Evolutionary conservation across 1,140 invertebrate species (phyloP).

Genomic region (Magallana gigas): DNA sequence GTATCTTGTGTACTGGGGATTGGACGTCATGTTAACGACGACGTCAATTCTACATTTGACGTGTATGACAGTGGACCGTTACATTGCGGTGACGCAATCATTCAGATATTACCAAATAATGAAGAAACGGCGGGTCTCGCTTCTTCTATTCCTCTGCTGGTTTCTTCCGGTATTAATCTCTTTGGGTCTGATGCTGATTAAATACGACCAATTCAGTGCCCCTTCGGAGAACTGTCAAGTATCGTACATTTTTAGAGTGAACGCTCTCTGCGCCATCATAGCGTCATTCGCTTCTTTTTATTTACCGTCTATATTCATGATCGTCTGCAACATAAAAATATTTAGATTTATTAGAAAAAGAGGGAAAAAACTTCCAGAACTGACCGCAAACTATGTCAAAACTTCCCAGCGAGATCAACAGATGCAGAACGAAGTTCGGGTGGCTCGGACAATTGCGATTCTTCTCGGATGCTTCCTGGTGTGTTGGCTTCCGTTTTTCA

Average conservation of each 20-base stretch:
- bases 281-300: constrained; percentile 97
- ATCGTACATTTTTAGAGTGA: constrained; percentile 48
- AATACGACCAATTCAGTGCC: constrained; percentile 31
- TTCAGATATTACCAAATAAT: constrained; percentile 98
- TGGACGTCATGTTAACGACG: constrained; percentile 98
- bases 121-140: constrained; percentile 86
- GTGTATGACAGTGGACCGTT: constrained; percentile 97
- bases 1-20: constrained; percentile 98
- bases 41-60: constrained; percentile 98
- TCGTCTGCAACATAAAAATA: constrained; percentile 95
- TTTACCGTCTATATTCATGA: constrained; percentile 95
- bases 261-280: constrained; percentile 57
- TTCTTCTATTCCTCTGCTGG: constrained; percentile 97
- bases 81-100: constrained; percentile 98
- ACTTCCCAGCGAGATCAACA: constrained; percentile 28
- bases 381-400: constrained; percentile 34
- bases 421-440: constrained; percentile 44
- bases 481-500: constrained; percentile 47
- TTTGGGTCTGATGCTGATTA: constrained; percentile 95
- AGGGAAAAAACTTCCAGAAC: constrained; percentile 41
- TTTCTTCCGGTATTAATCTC: constrained; percentile 95
- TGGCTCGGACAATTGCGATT: constrained; percentile 45
- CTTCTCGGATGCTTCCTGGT: constrained; percentile 48
- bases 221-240: neutral
- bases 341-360: constrained; percentile 51